Base-by-base conservation (phyloP, 1,140 invertebrate species). In the Diuraphis noxia region DNA sequence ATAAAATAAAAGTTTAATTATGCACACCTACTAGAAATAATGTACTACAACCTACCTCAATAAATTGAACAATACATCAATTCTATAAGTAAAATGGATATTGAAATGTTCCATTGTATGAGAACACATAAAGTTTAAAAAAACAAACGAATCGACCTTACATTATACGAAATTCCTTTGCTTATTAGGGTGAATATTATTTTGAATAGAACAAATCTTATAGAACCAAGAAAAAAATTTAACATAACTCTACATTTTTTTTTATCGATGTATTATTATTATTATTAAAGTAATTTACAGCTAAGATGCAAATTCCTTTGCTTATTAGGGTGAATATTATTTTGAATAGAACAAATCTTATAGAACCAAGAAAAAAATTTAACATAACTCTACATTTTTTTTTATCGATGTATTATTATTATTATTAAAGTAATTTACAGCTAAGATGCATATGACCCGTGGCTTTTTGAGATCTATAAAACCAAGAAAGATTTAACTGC, bases 401-500 rank as follows among this genome's bases (percentile, higher is more conserved):
- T 79, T 46, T 90, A 49, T 81, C 19, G 10, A n/a, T 72, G n/a
- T n/a, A n/a, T 46, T 43, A 79, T 90, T 72, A 43, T 46, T 46
- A 79, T 46, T 46, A 79, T 43, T 46, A 10, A 21, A 79, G 88
- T 90, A 36, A 81, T 41, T 46, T 46, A 79, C 36, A 79, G 17
- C 30, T 72, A 72, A 13, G 72, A 46, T 19, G 38, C 6, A 88
- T 43, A 77, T 43, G 72, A 86, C 36, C 46, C n/a, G 34, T 86
- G 25, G 49, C 21, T 52, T 86, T 25, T 34, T 2, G 10, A 72
- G 25, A 34, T 30, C 38, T 72, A 79, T 90, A 90, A 49, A 90
- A 90, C 41, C 19, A n/a, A 38, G 88, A 79, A 90, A 89, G n/a
- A 79, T 90, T 90, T 90, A 46, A 77, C 63, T 72, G 52, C 52